phyloP scores from a whole-genome alignment of 2,888 invertebrate genomes.

The Ornithoptera alexandrae region DNA sequence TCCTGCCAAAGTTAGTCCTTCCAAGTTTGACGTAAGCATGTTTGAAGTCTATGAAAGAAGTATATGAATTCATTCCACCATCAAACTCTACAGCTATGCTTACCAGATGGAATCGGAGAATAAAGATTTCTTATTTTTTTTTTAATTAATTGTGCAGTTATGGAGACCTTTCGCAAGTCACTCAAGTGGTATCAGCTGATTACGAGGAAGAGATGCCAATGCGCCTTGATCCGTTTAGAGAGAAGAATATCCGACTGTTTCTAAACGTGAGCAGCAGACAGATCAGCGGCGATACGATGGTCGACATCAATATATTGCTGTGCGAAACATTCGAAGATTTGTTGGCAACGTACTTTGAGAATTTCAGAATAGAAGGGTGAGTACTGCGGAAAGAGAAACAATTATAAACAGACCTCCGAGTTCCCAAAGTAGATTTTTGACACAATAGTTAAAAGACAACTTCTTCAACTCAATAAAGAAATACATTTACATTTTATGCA shows the following conservation, averaged over 20 bases:
- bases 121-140: not conserved
- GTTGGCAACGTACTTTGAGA: conserved; percentile 89
- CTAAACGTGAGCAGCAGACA: conserved; percentile 52
- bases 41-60: no score
- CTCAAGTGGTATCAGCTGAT: conserved; percentile 88
- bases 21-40: no score
- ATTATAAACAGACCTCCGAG: no score
- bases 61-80: no score
- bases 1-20: no score
- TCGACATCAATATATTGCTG: conserved; percentile 92
- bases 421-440: no score
- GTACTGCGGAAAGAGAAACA: conserved; percentile 42
- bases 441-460: no score
- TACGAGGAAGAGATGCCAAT: conserved; percentile 81
- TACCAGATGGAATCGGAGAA: no score
- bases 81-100: no score
- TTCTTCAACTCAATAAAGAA: no score
- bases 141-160: conserved; percentile 61
- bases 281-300: conserved; percentile 79
- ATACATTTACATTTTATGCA: no score
- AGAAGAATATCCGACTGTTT: conserved; percentile 78
- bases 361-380: conserved; percentile 88
- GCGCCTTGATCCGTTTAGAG: conserved; percentile 83
- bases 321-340: conserved; percentile 91
- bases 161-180: conserved; percentile 89